A percentile compares a stretch with the other conserved stretches of the same genome.
These are phyloP conservation scores for Lasioglossum baleicum DNA, from an alignment of 1,140 invertebrate species.

Conservation along the genomic window DNA sequence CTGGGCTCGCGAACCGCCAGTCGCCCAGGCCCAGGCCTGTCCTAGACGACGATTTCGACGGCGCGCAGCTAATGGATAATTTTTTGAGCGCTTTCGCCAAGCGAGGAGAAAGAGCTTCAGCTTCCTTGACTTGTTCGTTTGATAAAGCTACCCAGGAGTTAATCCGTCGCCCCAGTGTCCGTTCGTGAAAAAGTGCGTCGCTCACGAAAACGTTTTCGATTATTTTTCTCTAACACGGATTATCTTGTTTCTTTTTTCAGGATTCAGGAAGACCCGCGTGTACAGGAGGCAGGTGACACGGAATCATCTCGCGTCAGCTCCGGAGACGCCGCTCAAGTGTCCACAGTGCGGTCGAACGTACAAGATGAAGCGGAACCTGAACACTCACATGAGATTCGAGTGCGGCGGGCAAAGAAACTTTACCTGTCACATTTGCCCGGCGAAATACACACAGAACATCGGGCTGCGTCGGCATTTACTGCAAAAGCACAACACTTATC, in stretches of 20 bases:
- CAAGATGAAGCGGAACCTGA: conserved; percentile 74
- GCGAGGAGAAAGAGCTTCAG: no score
- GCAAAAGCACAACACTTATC: conserved; percentile 63
- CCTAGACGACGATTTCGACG: no score
- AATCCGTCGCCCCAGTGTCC: no score
- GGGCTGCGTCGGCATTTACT: conserved; percentile 64
- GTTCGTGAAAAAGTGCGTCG: background rate
- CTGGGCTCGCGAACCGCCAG: no score
- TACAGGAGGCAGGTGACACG: background rate
- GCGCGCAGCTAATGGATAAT: no score
- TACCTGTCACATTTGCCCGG: conserved; percentile 64
- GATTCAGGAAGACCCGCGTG: background rate
- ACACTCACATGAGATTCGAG: conserved; percentile 64
- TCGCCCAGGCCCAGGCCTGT: no score
- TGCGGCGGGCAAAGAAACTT: conserved; percentile 64
- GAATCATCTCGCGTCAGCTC: no score
- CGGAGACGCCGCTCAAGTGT: conserved; percentile 59
- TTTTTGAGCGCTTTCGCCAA: no score
- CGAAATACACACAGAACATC: conserved; percentile 66
- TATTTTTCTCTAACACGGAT: conserved; percentile 37
- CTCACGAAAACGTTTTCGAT: background rate
- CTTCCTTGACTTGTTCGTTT: no score
- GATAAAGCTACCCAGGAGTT: no score
- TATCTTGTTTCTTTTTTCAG: conserved; percentile 52
- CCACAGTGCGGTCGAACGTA: conserved; percentile 79